These are phyloP conservation scores for Pherbina coryleti DNA, from an alignment of 2,888 invertebrate genomes.

Conservation along the genomic window DNA sequence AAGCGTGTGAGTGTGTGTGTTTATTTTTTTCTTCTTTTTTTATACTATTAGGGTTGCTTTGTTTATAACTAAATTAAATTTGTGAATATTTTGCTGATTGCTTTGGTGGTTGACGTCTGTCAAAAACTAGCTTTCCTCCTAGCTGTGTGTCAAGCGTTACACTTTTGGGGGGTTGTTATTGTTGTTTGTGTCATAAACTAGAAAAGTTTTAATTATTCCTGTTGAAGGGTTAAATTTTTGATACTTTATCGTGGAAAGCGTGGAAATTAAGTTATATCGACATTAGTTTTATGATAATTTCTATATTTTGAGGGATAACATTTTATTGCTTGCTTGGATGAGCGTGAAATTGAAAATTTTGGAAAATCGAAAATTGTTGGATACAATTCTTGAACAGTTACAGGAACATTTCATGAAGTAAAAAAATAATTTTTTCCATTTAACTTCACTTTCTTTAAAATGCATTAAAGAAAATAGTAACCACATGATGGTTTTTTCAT, in stretches of 20 bases:
- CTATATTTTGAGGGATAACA: too few relatives aligned
- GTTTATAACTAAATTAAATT: background rate
- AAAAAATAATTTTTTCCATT: too few relatives aligned
- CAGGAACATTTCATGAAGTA: too few relatives aligned
- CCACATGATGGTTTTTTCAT: too few relatives aligned
- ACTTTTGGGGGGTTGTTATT: background rate
- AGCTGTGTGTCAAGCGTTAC: background rate
- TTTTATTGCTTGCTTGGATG: too few relatives aligned
- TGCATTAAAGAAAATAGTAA: too few relatives aligned
- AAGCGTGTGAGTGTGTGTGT: background rate
- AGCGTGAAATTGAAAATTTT: too few relatives aligned
- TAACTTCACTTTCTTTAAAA: too few relatives aligned
- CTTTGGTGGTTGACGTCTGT: constrained; percentile 17
- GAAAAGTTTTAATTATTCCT: background rate
- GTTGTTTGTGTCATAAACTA: background rate
- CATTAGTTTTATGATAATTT: too few relatives aligned
- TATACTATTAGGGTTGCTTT: background rate
- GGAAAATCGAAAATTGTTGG: too few relatives aligned
- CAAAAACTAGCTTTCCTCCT: constrained; percentile 7
- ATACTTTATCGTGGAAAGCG: background rate
- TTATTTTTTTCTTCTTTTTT: background rate
- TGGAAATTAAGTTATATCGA: too few relatives aligned
- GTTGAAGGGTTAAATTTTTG: background rate
- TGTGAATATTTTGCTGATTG: background rate
- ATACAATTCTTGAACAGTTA: too few relatives aligned